Evolutionary conservation across 2,113 vertebrate genomes (phyloP).

Genomic region (mouse (Mus musculus)): DNA sequence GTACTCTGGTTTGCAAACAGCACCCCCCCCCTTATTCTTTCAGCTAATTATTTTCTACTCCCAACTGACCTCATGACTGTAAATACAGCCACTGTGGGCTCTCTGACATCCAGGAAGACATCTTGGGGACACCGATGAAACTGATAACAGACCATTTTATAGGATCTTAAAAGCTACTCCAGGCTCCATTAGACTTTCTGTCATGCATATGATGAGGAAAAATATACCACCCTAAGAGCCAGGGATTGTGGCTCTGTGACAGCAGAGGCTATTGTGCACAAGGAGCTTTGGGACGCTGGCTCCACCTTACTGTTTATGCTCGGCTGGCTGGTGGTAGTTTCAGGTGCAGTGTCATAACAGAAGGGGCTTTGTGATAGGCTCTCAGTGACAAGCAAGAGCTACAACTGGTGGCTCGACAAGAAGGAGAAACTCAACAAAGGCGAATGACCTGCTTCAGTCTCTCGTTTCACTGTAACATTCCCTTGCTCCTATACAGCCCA

Average conservation of each 20-base stretch:
- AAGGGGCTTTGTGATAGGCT: conserved; percentile 95
- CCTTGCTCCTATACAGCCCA: conserved; percentile 80
- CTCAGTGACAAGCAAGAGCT: conserved; percentile 88
- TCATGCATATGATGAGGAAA: conserved; percentile 91
- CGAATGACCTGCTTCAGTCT: conserved; percentile 84
- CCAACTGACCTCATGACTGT: conserved; percentile 88
- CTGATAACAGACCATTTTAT: conserved; percentile 88
- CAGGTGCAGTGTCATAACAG: conserved; percentile 87
- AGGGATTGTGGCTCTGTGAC: conserved; percentile 90
- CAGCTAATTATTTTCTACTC: conserved; percentile 90
- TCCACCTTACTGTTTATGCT: conserved; percentile 87
- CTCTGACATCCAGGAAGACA: conserved; percentile 88
- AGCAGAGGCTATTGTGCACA: conserved; percentile 89
- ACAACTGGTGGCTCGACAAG: conserved; percentile 88
- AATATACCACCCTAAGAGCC: conserved; percentile 89
- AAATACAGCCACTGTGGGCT: conserved; percentile 89
- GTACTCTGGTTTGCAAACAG: conserved; percentile 78
- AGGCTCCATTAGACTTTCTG: conserved; percentile 96
- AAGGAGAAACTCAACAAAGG: conserved; percentile 86
- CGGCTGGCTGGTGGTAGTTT: conserved; percentile 85
- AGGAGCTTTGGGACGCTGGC: conserved; percentile 80
- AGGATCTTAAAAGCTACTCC: conserved; percentile 90
- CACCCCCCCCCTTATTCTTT: conserved; percentile 89
- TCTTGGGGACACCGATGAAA: conserved; percentile 88
- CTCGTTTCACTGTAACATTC: conserved; percentile 84